Percentiles rank a stretch among this genome's conserved stretches.
phyloP scores from a whole-genome alignment of 2,797 vertebrate species.

The Pipistrellus pipistrellus region DNA sequence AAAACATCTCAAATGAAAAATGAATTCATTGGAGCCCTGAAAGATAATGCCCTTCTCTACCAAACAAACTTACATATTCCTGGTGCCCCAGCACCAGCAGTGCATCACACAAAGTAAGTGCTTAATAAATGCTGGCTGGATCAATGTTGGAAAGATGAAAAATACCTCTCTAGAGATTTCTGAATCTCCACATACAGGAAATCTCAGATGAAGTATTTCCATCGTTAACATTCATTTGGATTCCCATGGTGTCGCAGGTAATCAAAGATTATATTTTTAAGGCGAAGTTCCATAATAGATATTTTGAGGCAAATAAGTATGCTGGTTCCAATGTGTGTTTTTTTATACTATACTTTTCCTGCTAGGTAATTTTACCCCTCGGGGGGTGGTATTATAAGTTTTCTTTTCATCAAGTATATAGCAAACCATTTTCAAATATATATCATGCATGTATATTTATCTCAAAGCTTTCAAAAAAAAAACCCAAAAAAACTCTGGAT shows the following conservation, averaged over 20 bases:
- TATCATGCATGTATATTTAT: not conserved
- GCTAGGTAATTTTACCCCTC: conserved; percentile 3
- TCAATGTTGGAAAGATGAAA: conserved; percentile 59
- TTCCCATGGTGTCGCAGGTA: conserved; percentile 33
- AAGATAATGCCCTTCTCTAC: not conserved
- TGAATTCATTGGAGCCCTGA: not conserved
- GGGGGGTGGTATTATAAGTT: not conserved
- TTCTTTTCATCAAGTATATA: not conserved
- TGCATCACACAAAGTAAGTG: conserved; percentile 47
- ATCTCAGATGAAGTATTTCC: conserved; percentile 43
- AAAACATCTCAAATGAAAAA: conserved; percentile 27
- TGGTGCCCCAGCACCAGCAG: not conserved
- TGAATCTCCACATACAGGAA: conserved; percentile 25
- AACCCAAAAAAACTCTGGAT: not conserved
- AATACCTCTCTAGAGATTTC: conserved; percentile 22
- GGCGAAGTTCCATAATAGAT: conserved; percentile 34
- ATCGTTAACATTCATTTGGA: conserved; percentile 61
- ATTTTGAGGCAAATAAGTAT: conserved; percentile 54
- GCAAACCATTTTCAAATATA: conserved; percentile 46
- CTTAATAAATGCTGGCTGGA: conserved; percentile 59
- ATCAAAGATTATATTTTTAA: conserved; percentile 59
- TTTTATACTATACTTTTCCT: not conserved
- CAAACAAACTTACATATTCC: not conserved
- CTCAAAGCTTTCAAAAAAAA: conserved; percentile 67
- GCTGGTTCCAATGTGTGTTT: conserved; percentile 6